A percentile compares a stretch with the other conserved stretches of the same genome.
phyloP scores from a whole-genome alignment of 1,140 invertebrate genomes.

The Halesus radiatus region DNA sequence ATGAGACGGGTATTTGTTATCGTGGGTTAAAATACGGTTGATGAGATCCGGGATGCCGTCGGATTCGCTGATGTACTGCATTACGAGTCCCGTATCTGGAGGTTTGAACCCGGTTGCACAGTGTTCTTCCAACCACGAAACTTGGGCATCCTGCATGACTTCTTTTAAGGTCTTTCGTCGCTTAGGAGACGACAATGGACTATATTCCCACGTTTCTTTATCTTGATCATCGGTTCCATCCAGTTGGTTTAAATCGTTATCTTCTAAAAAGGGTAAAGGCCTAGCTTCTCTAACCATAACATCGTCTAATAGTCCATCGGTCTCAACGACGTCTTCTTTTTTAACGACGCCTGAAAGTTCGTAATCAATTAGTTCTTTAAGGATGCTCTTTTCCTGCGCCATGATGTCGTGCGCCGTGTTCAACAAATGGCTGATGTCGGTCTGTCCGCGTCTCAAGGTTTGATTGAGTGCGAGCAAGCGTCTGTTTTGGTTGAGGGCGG shows the following conservation, averaged over 20 bases:
- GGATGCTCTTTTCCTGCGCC: slow-evolving; percentile 24
- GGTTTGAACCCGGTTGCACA: neutral
- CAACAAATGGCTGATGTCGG: neutral
- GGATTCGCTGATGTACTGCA: slow-evolving; percentile 16
- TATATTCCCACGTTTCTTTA: slow-evolving; percentile 12
- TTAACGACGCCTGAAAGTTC: slow-evolving; percentile 1
- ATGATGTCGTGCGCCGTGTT: slow-evolving; percentile 17
- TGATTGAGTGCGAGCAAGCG: slow-evolving; percentile 11
- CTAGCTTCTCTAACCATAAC: slow-evolving; percentile 4
- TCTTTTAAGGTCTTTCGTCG: slow-evolving; percentile 10
- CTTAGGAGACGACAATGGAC: slow-evolving; percentile 28
- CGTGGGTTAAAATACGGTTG: slow-evolving; percentile 1
- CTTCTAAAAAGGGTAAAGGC: slow-evolving; percentile 17
- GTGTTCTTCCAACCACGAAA: neutral
- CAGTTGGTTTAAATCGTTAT: slow-evolving; percentile 29
- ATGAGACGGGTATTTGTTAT: slow-evolving; percentile 6
- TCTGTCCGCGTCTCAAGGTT: neutral
- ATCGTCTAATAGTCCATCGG: neutral
- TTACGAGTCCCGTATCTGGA: neutral
- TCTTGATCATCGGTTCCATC: neutral
- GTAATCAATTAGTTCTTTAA: slow-evolving; percentile 21
- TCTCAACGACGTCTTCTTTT: neutral
- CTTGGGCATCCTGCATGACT: neutral
- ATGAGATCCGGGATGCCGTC: slow-evolving; percentile 21
- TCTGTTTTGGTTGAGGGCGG: slow-evolving; percentile 16